Evolutionary conservation across 2,113 vertebrate genomes (phyloP), one percentile per base, ranked within the genome.

Genomic region (Percina caprodes): DNA sequence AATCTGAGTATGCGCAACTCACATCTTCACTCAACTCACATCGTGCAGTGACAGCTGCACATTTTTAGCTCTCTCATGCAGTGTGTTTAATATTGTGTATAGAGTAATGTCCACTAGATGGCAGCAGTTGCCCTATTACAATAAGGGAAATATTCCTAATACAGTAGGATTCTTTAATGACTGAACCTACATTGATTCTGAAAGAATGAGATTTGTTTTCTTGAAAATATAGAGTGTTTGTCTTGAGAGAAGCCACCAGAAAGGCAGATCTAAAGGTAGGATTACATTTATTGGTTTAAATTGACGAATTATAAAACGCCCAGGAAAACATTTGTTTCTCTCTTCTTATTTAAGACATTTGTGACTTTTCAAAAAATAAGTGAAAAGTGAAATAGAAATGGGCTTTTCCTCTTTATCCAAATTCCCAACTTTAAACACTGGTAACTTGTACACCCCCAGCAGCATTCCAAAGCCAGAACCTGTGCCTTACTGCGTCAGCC

Each of bases 71-170:
- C n/a, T 5, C 13, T 3, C 26, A 42, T n/a, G 3, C 15, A n/a
- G 0, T 61, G 7, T 35, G 46, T 61, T 61, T 73, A 80, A 19
- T 87, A 10, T 68, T 24, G 5, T 24, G 1, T 13, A 18, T 10
- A 83, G 5, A 30, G 1, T 13, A 18, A 12, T 85, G 33, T 67
- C 89, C 92, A 91, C 88, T 83, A 93, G 93, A 87, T 91, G 90
- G 91, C 82, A 91, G 84, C 75, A 89, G 14, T 58, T 56, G 1
- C 4, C 16, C 30, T 23, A 8, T 4, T 52, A 23, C 4, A 0
- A 8, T 15, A 24, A 49, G 9, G n/a, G 8, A 4, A 52, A 46
- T 3, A 15, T 59, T 58, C 11, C 14, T 56, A 26, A 35, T 74
- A 11, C 21, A 61, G 12, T n/a, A 18, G 5, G 23, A 3, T 26